A percentile compares a stretch with the other conserved stretches of the same genome.
Conservation (phyloP, 2,888 invertebrate species). For the Mythimna ferrago region DNA sequence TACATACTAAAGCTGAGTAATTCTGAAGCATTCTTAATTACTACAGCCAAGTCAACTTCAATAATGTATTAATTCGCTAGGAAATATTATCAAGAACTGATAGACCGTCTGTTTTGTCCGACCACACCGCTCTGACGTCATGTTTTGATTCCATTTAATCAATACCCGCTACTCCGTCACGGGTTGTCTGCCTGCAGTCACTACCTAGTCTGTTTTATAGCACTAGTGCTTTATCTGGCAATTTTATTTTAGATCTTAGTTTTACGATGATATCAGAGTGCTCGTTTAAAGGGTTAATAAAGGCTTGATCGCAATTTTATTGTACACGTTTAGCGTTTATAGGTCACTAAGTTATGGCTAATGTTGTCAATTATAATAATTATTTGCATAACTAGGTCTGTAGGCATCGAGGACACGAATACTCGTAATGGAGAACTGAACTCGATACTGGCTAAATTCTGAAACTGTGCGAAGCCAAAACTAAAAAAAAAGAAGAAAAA, state of each 20-base stretch:
- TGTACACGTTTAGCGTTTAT: background rate
- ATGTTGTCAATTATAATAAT: background rate
- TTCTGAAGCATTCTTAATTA: background rate
- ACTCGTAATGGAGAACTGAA: too few relatives aligned
- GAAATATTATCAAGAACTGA: background rate
- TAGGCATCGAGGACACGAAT: background rate
- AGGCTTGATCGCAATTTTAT: conserved; percentile 6
- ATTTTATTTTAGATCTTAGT: conserved; percentile 10
- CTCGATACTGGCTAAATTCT: too few relatives aligned
- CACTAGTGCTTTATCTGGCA: background rate
- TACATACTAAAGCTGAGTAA: too few relatives aligned
- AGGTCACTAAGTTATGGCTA: conserved; percentile 7
- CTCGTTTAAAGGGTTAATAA: conserved; percentile 2
- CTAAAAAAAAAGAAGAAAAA: background rate
- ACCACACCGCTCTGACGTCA: conserved; percentile 42
- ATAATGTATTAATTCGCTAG: background rate
- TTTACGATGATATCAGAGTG: conserved; percentile 15
- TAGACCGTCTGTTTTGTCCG: background rate
- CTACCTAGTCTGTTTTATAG: conserved; percentile 3
- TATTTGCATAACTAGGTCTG: background rate
- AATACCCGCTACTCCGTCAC: conserved; percentile 39
- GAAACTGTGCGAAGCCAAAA: too few relatives aligned
- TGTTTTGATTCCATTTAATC: conserved; percentile 55
- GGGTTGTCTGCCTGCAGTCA: conserved; percentile 27
- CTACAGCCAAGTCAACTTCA: background rate